Conservation (phyloP, 2,888 invertebrate species). For the Brachypalpus laphriformis region DNA sequence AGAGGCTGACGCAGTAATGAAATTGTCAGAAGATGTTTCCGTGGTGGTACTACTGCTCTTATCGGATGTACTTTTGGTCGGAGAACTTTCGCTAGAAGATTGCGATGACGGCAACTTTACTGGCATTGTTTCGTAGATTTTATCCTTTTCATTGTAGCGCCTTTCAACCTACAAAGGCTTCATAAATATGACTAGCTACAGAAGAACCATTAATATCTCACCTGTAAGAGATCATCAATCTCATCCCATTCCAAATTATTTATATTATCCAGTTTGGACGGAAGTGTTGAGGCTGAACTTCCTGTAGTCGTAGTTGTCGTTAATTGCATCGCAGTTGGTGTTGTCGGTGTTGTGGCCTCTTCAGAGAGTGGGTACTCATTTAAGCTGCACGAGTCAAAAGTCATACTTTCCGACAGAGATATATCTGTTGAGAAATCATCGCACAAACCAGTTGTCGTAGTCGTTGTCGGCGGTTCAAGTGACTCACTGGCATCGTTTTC, state of each 20-base stretch:
- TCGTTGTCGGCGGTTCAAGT: constrained; percentile 78
- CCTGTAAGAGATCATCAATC: constrained; percentile 87
- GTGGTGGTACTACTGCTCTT: constrained; percentile 77
- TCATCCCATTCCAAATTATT: constrained; percentile 89
- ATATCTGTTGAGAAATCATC: constrained; percentile 82
- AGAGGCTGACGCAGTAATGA: constrained; percentile 80
- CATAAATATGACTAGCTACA: not conserved
- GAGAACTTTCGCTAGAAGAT: constrained; percentile 81
- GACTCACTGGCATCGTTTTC: constrained; percentile 82
- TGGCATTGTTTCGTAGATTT: constrained; percentile 89
- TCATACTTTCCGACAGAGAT: constrained; percentile 82
- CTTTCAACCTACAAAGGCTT: constrained; percentile 84
- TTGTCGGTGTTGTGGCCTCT: constrained; percentile 80
- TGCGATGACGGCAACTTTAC: constrained; percentile 84
- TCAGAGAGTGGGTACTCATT: constrained; percentile 81
- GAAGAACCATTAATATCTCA: constrained; percentile 29
- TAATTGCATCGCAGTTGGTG: constrained; percentile 77
- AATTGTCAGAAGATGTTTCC: constrained; percentile 79
- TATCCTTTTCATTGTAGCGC: constrained; percentile 85
- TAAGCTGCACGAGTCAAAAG: constrained; percentile 82
- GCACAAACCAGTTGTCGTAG: constrained; percentile 79
- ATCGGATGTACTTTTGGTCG: constrained; percentile 78
- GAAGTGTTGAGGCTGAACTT: constrained; percentile 84
- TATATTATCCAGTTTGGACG: constrained; percentile 86
- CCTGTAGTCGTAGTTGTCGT: constrained; percentile 76